Evolutionary conservation across 35 echinoderm and acorn worm genomes (phyloP).

Genomic region (Lytechinus variegatus): DNA sequence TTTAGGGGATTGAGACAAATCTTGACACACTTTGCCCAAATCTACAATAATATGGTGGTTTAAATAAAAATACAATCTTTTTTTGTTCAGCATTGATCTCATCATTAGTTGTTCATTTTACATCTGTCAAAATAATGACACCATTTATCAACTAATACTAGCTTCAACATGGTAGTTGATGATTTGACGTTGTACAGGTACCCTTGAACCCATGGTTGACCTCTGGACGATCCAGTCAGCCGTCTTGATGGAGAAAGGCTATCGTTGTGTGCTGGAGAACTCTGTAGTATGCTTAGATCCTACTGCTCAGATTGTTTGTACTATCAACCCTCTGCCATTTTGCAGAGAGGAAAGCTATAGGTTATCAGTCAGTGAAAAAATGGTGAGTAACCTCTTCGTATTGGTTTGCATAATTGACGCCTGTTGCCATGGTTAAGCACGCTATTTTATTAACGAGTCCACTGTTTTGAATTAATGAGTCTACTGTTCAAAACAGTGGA

Average conservation of each 20-base stretch:
- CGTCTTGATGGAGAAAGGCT: conserved; percentile 46
- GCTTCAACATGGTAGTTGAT: not conserved
- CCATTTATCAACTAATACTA: not conserved
- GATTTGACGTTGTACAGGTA: not conserved
- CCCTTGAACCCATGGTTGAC: conserved; percentile 46
- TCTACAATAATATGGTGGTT: too few species aligned
- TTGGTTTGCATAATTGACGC: not conserved
- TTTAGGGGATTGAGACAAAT: too few species aligned
- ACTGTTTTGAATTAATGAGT: too few species aligned
- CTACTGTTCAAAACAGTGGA: too few species aligned
- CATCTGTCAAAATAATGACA: too few species aligned
- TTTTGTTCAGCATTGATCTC: too few species aligned
- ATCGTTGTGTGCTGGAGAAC: conserved; percentile 42
- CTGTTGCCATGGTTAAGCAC: not conserved
- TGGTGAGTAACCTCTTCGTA: not conserved
- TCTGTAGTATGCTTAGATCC: conserved; percentile 9
- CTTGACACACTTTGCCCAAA: too few species aligned
- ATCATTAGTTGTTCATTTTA: too few species aligned
- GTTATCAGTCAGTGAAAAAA: conserved; percentile 34
- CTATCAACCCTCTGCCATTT: conserved; percentile 18
- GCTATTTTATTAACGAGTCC: too few species aligned
- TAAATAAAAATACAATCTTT: too few species aligned
- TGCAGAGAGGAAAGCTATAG: conserved; percentile 22
- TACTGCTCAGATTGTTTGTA: not conserved
- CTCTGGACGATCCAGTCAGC: conserved; percentile 51